Evolutionary conservation across 2,888 invertebrate species (phyloP).

Genomic region (Acholoe squamosa): DNA sequence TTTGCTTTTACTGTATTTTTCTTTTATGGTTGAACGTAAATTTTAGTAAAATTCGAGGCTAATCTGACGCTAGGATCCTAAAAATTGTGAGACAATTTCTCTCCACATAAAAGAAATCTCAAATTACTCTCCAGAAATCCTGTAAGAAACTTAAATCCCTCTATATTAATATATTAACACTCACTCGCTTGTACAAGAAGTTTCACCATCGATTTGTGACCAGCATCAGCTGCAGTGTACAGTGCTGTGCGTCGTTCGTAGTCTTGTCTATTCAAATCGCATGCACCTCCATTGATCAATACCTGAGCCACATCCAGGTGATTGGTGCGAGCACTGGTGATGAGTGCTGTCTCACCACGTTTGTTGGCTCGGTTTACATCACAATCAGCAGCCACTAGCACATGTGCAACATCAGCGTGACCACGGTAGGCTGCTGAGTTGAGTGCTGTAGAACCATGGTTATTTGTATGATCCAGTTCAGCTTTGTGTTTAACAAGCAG

Average conservation of each 20-base stretch:
- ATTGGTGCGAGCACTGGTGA: conserved; percentile 72
- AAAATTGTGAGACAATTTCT: too few species aligned
- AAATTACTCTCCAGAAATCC: too few species aligned
- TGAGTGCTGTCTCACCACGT: conserved; percentile 76
- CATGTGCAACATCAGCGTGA: conserved; percentile 70
- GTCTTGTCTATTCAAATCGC: conserved; percentile 75
- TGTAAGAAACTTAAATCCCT: too few species aligned
- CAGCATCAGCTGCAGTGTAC: conserved; percentile 75
- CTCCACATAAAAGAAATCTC: too few species aligned
- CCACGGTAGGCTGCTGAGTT: conserved; percentile 77
- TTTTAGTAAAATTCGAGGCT: too few species aligned
- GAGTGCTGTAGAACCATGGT: conserved; percentile 76
- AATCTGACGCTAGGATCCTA: too few species aligned
- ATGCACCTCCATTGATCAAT: conserved; percentile 72
- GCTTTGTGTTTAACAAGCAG: conserved; percentile 76
- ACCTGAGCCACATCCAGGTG: conserved; percentile 73
- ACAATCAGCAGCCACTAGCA: conserved; percentile 73
- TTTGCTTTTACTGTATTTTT: too few species aligned
- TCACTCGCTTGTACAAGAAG: conserved; percentile 71
- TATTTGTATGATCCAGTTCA: conserved; percentile 77
- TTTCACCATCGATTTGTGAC: conserved; percentile 73
- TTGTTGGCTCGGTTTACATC: conserved; percentile 73
- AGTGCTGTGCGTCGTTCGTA: conserved; percentile 75
- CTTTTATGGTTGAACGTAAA: too few species aligned
- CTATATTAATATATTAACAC: too few species aligned